Evolutionary conservation across 1,140 invertebrate species (phyloP).

Genomic region (Dreissena rostriformis): DNA sequence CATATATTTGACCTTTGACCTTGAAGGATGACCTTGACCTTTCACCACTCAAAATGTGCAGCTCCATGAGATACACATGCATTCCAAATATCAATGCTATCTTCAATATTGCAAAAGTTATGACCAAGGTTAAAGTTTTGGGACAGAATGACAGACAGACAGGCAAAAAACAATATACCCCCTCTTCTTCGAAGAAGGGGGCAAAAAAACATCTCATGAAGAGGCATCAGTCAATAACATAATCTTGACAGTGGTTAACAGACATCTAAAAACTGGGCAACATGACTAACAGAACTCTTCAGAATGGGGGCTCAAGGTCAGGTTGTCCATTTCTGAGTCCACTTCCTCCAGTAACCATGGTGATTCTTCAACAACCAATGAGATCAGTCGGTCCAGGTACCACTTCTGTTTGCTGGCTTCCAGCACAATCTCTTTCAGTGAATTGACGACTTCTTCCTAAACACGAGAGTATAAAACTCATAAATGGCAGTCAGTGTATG

Average conservation of each 20-base stretch:
- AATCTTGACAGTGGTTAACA: not conserved
- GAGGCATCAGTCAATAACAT: not conserved
- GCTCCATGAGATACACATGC: too few relatives aligned
- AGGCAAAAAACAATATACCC: too few relatives aligned
- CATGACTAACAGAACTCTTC: constrained; percentile 50
- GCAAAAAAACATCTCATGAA: not conserved
- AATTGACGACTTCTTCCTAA: constrained; percentile 44
- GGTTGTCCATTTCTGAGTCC: constrained; percentile 50
- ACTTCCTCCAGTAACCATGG: constrained; percentile 59
- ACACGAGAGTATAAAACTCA: too few relatives aligned
- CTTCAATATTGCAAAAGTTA: too few relatives aligned
- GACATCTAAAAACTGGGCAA: not conserved
- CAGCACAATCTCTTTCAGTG: constrained; percentile 41
- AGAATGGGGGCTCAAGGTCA: constrained; percentile 40
- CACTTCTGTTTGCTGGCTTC: constrained; percentile 57
- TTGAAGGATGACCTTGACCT: too few relatives aligned
- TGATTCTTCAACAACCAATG: constrained; percentile 50
- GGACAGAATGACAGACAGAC: too few relatives aligned
- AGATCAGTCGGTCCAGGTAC: constrained; percentile 56
- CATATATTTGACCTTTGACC: too few relatives aligned
- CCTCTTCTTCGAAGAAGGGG: too few relatives aligned
- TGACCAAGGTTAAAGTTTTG: too few relatives aligned
- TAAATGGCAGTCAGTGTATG: too few relatives aligned
- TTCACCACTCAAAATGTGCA: too few relatives aligned
- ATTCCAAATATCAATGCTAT: too few relatives aligned